Percentiles rank a stretch among this genome's conserved stretches.
Conservation (phyloP, 2,113 vertebrate species). For the Puffinus mauretanicus region DNA sequence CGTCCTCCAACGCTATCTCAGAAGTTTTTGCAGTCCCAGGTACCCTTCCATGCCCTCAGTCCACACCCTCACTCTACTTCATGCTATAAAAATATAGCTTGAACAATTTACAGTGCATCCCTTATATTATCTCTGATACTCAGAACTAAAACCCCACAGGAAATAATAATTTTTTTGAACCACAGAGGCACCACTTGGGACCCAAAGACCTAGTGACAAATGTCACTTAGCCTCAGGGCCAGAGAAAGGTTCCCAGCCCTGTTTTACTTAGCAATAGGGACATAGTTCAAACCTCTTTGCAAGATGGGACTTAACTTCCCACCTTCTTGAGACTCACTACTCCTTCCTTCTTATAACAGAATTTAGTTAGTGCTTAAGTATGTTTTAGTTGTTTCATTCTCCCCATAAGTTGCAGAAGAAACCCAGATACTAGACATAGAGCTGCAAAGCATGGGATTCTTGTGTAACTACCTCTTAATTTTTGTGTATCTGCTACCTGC, state of each 20-base stretch:
- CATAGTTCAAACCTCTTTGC: background rate
- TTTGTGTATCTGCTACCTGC: background rate
- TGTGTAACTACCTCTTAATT: background rate
- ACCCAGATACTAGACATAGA: background rate
- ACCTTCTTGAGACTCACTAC: background rate
- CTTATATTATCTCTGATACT: background rate
- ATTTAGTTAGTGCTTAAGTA: background rate
- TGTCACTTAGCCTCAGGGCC: background rate
- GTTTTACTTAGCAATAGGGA: background rate
- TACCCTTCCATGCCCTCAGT: background rate
- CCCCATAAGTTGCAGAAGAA: background rate
- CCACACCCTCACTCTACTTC: rapidly evolving
- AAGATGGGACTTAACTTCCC: background rate
- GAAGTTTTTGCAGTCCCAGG: background rate
- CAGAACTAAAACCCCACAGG: background rate
- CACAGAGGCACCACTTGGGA: background rate
- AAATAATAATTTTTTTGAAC: background rate
- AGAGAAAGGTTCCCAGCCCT: background rate
- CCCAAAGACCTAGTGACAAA: background rate
- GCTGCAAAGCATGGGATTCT: background rate
- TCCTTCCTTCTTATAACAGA: background rate
- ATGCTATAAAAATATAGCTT: background rate
- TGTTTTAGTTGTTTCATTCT: background rate
- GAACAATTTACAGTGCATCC: background rate
- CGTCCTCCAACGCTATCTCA: background rate